phyloP scores from a whole-genome alignment of 2,113 vertebrate genomes.

The Ptychochromis oligacanthus region DNA sequence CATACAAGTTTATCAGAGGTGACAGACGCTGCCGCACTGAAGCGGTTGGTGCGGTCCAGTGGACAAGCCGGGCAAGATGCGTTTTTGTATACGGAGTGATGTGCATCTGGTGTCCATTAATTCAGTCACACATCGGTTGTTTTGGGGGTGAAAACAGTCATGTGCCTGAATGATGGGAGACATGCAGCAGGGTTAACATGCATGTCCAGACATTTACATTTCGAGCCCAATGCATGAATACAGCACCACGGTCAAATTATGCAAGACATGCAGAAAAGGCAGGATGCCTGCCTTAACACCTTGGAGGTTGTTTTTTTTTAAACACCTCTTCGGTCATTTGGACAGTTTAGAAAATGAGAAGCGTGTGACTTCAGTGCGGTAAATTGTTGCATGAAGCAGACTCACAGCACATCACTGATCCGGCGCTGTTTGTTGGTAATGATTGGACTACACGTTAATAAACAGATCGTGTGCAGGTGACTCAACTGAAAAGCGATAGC shows the following conservation, averaged over 20 bases:
- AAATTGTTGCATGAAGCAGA: conserved; percentile 27
- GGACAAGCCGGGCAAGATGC: not conserved
- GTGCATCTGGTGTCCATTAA: not conserved
- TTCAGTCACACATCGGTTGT: not conserved
- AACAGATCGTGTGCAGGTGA: conserved; percentile 25
- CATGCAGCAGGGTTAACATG: conserved; percentile 19
- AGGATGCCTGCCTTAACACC: not conserved
- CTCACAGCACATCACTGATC: not conserved
- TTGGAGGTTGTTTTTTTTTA: not conserved
- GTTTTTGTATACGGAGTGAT: not conserved
- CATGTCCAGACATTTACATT: not conserved
- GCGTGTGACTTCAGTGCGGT: conserved; percentile 19
- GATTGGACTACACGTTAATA: not conserved
- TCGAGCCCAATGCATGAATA: not conserved
- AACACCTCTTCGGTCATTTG: not conserved
- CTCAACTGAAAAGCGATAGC: conserved; percentile 23
- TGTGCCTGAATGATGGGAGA: conserved; percentile 14
- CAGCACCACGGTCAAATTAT: not conserved
- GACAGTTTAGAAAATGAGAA: not conserved
- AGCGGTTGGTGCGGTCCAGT: not conserved
- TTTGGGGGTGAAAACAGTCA: not conserved
- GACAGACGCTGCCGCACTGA: conserved; percentile 44
- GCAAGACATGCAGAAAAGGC: not conserved
- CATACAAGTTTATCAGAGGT: conserved; percentile 64
- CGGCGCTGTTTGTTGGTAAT: not conserved